These are phyloP conservation scores for Invenusta paracnida DNA, from an alignment of 2,888 invertebrate genomes.

Conservation along the genomic window DNA sequence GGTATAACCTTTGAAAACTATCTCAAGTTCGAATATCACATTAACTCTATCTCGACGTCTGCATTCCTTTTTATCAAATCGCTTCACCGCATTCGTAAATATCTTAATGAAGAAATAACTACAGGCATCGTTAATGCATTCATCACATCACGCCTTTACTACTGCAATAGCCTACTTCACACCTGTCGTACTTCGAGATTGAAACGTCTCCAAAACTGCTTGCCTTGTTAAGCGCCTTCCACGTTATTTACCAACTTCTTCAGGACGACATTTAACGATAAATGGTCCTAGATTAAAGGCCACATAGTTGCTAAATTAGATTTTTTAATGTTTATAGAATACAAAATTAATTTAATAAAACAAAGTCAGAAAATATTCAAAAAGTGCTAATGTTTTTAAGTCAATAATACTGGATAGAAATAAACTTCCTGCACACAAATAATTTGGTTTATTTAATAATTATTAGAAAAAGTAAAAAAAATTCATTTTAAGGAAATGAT, in stretches of 20 bases:
- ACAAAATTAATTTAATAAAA: no score
- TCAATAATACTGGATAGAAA: no score
- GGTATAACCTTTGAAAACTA: not conserved
- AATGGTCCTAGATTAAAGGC: no score
- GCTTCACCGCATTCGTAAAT: not conserved
- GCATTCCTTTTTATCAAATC: not conserved
- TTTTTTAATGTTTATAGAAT: no score
- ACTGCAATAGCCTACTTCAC: not conserved
- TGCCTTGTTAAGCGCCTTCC: not conserved
- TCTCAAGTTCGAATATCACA: not conserved
- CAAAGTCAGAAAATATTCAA: no score
- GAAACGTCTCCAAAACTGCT: not conserved
- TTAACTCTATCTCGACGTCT: not conserved
- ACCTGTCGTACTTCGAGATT: not conserved
- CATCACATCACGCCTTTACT: not conserved
- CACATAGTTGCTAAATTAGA: no score
- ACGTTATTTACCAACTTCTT: not conserved
- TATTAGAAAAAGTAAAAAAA: no score
- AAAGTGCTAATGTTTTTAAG: no score
- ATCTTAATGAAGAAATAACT: not conserved
- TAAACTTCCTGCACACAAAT: no score
- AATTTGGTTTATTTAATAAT: no score
- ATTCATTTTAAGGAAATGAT: no score
- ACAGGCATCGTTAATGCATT: not conserved
- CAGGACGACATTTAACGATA: no score